These are phyloP conservation scores for Gymnosoma rotundatum DNA, from an alignment of 2,888 invertebrate genomes.

Conservation along the genomic window DNA sequence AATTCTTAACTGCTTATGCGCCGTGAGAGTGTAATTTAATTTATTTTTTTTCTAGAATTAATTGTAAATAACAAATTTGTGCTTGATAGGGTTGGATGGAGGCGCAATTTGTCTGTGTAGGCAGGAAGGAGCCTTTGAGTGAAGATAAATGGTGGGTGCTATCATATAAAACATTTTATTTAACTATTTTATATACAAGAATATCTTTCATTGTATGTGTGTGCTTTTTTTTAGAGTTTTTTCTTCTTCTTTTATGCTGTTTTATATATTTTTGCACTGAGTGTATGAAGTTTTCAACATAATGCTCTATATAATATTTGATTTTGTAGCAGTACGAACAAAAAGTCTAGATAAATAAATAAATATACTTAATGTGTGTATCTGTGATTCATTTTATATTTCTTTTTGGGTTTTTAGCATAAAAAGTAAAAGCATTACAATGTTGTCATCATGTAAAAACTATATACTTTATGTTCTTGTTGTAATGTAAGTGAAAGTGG, in stretches of 20 bases:
- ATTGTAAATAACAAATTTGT: slow-evolving; percentile 63
- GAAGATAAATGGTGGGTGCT: slow-evolving; percentile 53
- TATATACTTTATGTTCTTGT: slow-evolving; percentile 10
- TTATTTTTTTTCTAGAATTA: slow-evolving; percentile 4
- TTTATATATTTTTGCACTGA: slow-evolving; percentile 24
- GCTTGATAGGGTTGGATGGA: slow-evolving; percentile 54
- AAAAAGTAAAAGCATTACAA: slow-evolving; percentile 68
- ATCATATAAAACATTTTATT: slow-evolving; percentile 48
- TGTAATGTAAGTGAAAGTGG: slow-evolving; percentile 65
- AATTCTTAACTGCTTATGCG: slow-evolving; percentile 66
- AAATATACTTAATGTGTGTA: slow-evolving; percentile 5
- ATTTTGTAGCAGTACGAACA: background rate
- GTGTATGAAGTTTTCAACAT: slow-evolving; percentile 65
- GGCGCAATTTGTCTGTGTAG: slow-evolving; percentile 29
- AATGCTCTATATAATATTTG: slow-evolving; percentile 66
- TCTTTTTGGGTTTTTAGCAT: slow-evolving; percentile 50
- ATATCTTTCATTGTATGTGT: background rate
- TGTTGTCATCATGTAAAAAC: slow-evolving; percentile 36
- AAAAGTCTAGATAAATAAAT: slow-evolving; percentile 24
- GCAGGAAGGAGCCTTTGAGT: slow-evolving; percentile 41
- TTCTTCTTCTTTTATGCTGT: background rate
- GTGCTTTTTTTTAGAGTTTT: slow-evolving; percentile 4
- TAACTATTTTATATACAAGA: slow-evolving; percentile 16
- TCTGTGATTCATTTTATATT: background rate
- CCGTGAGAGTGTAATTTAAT: slow-evolving; percentile 66